These are phyloP conservation scores for Etheostoma nigrum DNA, from an alignment of 2,797 vertebrate genomes.

Conservation along the genomic window DNA sequence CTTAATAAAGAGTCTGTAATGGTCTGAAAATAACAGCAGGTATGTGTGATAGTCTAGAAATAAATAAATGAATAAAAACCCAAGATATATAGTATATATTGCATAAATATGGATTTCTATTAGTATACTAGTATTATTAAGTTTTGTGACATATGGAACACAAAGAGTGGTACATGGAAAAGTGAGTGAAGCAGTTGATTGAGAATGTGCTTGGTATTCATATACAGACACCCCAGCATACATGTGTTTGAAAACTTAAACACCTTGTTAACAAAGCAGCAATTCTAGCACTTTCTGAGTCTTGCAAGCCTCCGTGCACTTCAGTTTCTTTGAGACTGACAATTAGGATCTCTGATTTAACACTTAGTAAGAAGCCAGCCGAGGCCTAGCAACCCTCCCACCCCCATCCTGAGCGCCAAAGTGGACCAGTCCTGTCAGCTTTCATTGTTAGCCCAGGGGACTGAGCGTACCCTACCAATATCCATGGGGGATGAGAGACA, in stretches of 20 bases:
- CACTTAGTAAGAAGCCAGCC: conserved; percentile 22
- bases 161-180: not conserved
- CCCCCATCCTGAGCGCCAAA: conserved; percentile 65
- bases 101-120: not conserved
- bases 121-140: too few species aligned
- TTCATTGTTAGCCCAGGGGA: conserved; percentile 77
- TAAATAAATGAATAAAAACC: not conserved
- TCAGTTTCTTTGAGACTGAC: not conserved
- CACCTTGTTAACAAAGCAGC: not conserved
- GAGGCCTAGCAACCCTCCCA: conserved; percentile 38
- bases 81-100: not conserved
- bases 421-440: conserved; percentile 71
- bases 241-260: not conserved
- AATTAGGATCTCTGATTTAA: conserved; percentile 34
- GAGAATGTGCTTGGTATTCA: not conserved
- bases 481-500: conserved; percentile 41
- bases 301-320: not conserved
- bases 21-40: not conserved
- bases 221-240: not conserved
- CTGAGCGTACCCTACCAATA: conserved; percentile 44
- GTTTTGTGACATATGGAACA: not conserved
- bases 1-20: not conserved
- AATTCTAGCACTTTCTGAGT: not conserved
- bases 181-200: not conserved
- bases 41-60: not conserved